A percentile compares a stretch with the other conserved stretches of the same genome.
Conservation (phyloP, 2,113 vertebrate species). For the Myiagra hebetior region DNA sequence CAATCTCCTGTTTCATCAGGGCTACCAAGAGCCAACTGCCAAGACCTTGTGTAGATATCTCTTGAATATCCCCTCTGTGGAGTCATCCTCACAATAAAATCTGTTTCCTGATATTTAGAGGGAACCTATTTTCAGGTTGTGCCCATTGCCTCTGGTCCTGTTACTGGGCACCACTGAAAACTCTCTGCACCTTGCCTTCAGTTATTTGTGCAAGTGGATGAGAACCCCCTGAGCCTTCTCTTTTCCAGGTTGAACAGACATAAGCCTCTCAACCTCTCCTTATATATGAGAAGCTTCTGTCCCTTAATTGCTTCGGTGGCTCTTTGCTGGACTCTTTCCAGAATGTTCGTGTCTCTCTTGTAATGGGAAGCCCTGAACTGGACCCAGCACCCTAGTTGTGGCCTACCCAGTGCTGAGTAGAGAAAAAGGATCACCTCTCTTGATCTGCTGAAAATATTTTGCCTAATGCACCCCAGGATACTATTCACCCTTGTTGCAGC, state of each 20-base stretch:
- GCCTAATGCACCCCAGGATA: neutral
- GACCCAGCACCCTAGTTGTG: neutral
- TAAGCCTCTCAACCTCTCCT: neutral
- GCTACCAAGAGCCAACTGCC: neutral
- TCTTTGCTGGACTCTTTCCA: neutral
- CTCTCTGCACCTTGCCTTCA: neutral
- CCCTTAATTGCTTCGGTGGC: neutral
- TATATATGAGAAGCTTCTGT: neutral
- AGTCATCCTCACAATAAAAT: neutral
- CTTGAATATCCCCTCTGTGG: neutral
- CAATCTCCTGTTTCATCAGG: neutral
- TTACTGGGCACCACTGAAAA: neutral
- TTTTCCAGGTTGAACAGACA: neutral
- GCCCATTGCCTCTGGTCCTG: neutral
- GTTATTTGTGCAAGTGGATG: neutral
- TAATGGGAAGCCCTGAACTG: neutral
- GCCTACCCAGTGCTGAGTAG: neutral
- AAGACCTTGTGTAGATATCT: neutral
- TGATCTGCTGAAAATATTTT: neutral
- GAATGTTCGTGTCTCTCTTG: neutral
- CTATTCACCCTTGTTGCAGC: neutral
- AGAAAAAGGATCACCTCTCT: neutral
- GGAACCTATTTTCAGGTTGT: neutral
- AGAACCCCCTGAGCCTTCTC: neutral
- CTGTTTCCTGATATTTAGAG: neutral